These are phyloP conservation scores for Stomatorhinus ivindoensis DNA, from an alignment of 2,113 vertebrate genomes.

Conservation along the genomic window DNA sequence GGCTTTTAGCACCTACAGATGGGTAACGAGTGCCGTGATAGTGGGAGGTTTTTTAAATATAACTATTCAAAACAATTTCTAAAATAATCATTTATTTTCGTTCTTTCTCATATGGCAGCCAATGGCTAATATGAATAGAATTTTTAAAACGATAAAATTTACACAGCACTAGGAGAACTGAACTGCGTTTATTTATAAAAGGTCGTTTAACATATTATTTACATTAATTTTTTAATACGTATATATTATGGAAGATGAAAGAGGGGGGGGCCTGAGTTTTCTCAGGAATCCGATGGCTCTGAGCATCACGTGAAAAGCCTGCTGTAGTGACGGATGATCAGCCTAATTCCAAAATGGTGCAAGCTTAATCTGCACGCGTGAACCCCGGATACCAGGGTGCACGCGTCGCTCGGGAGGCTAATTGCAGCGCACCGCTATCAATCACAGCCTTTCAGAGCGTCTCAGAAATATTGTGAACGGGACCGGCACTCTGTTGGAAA, in stretches of 20 bases:
- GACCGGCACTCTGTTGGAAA: constrained; percentile 45
- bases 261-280: neutral
- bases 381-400: constrained; percentile 93
- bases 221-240: neutral
- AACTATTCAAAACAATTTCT: neutral
- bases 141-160: neutral
- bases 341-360: constrained; percentile 84
- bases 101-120: neutral
- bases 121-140: neutral
- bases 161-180: neutral
- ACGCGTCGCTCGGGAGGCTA: constrained; percentile 63
- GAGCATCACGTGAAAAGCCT: constrained; percentile 49
- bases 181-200: neutral
- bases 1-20: neutral
- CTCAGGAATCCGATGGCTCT: constrained; percentile 42
- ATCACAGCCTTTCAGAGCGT: constrained; percentile 59
- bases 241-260: neutral
- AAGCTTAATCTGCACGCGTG: constrained; percentile 76
- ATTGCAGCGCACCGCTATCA: constrained; percentile 63
- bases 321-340: constrained; percentile 79
- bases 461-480: constrained; percentile 42
- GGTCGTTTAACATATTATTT: neutral
- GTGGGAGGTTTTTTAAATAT: neutral
- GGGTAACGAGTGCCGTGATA: neutral
- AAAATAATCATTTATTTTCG: neutral